A percentile compares a stretch with the other conserved stretches of the same genome.
These are phyloP conservation scores for Microcebus murinus DNA, from an alignment of 2,113 vertebrate genomes.

Conservation along the genomic window DNA sequence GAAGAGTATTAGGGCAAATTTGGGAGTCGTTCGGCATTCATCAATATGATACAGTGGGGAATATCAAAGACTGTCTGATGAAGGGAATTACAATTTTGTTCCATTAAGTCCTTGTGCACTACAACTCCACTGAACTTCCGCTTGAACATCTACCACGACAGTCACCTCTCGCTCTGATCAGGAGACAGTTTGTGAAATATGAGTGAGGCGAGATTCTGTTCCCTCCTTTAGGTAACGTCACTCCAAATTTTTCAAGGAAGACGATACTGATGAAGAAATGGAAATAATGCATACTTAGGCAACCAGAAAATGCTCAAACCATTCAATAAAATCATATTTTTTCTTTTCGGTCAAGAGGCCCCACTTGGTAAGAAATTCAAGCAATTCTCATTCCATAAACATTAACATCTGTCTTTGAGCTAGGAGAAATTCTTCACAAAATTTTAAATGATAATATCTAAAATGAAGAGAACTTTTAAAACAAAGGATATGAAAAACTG, in stretches of 20 bases:
- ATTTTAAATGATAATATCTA: neutral
- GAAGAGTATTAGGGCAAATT: conserved; percentile 47
- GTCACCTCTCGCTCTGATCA: neutral
- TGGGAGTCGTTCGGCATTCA: conserved; percentile 33
- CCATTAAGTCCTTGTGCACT: conserved; percentile 37
- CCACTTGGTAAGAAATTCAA: neutral
- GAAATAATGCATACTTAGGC: neutral
- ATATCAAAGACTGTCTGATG: conserved; percentile 62
- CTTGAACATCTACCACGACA: neutral
- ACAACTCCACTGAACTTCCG: conserved; percentile 58
- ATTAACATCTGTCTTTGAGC: neutral
- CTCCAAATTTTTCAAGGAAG: neutral
- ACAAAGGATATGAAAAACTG: neutral
- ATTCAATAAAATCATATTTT: neutral
- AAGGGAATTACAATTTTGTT: conserved; percentile 18
- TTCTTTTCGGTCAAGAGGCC: neutral
- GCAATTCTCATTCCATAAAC: neutral
- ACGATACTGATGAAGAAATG: neutral
- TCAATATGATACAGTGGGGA: neutral
- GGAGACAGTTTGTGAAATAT: neutral
- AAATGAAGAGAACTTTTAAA: conserved; percentile 7
- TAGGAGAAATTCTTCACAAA: conserved; percentile 1
- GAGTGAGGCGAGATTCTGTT: neutral
- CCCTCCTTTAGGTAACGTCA: neutral
- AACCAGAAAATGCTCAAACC: neutral